Evolutionary conservation across 2,888 invertebrate species (phyloP).

Genomic region (Synanthedon vespiformis): DNA sequence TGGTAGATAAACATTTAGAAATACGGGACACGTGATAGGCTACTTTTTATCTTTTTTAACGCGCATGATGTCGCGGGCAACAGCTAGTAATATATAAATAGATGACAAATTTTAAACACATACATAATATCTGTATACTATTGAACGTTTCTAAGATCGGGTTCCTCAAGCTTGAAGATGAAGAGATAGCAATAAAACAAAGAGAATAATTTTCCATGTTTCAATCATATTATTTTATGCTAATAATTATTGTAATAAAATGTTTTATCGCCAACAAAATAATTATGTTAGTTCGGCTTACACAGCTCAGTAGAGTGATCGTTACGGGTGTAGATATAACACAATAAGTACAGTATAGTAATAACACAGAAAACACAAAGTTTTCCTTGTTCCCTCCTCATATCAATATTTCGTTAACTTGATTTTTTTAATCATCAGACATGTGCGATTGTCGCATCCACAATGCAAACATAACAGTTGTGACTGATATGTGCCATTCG

Average conservation of each 20-base stretch:
- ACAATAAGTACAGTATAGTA: too few species aligned
- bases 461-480: background rate
- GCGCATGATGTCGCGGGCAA: too few species aligned
- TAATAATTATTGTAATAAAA: background rate
- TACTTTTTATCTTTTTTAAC: too few species aligned
- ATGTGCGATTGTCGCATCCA: slow-evolving; percentile 5
- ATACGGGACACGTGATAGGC: too few species aligned
- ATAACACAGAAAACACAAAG: slow-evolving; percentile 2
- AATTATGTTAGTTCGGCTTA: slow-evolving; percentile 12
- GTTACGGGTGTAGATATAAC: slow-evolving; percentile 8
- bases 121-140: background rate
- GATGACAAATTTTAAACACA: background rate
- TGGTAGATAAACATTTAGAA: too few species aligned
- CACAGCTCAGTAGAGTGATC: slow-evolving; percentile 6
- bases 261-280: slow-evolving; percentile 14
- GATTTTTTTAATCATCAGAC: slow-evolving; percentile 6
- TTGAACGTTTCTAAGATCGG: background rate
- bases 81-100: background rate
- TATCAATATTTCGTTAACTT: slow-evolving; percentile 2
- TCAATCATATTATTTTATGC: background rate
- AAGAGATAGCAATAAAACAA: too few species aligned
- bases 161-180: background rate
- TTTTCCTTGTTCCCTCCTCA: slow-evolving; percentile 22
- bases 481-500: background rate
- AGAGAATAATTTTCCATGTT: background rate